Conservation (phyloP, 2,113 vertebrate genomes). For the Hippocampus comes region DNA sequence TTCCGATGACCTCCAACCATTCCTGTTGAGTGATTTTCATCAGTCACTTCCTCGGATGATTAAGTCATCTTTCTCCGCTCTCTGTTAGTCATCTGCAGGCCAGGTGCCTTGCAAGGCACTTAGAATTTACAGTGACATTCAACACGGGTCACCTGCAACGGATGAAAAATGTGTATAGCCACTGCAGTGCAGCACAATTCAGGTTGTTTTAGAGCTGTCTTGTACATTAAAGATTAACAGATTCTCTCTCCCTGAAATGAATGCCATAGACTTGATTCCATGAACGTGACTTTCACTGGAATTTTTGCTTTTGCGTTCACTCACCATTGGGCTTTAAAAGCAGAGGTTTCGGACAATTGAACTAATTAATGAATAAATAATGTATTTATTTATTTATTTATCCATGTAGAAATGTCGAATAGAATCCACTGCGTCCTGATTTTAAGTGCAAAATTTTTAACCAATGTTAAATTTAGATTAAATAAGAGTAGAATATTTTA, state of each 20-base stretch:
- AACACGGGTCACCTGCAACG: slow-evolving; percentile 49
- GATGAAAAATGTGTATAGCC: slow-evolving; percentile 22
- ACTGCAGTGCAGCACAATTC: slow-evolving; percentile 11
- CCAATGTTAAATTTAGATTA: background rate
- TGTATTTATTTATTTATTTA: no score
- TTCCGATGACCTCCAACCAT: slow-evolving; percentile 55
- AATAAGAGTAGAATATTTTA: background rate
- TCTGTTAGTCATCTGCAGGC: slow-evolving; percentile 60
- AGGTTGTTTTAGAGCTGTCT: background rate
- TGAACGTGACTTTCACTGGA: background rate
- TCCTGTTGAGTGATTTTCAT: slow-evolving; percentile 54
- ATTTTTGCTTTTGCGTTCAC: background rate
- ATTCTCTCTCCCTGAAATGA: background rate
- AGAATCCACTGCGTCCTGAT: no score
- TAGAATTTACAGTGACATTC: slow-evolving; percentile 47
- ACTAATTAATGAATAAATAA: no score
- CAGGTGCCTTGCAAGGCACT: slow-evolving; percentile 50
- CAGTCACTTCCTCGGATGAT: slow-evolving; percentile 61
- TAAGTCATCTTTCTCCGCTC: slow-evolving; percentile 52
- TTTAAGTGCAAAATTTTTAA: no score
- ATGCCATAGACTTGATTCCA: background rate
- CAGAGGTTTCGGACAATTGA: background rate
- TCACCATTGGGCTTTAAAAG: background rate
- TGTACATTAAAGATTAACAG: background rate
- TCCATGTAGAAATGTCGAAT: background rate